phyloP scores from a whole-genome alignment of 1,140 invertebrate species.

The Atopsyche davidsoni region DNA sequence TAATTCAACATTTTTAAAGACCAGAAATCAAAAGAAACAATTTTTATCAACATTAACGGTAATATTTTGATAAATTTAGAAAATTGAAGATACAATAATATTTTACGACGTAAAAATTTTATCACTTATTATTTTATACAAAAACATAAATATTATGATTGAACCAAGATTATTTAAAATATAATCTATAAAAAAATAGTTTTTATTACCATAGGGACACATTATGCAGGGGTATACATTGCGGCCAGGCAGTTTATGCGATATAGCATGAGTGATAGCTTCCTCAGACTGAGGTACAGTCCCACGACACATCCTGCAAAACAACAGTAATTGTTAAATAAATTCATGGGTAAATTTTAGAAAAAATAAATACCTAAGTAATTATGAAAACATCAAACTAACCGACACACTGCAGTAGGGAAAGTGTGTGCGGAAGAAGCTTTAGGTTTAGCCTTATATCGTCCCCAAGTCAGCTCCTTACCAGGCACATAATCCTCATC shows the following conservation, averaged over 20 bases:
- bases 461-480: constrained; percentile 11
- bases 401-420: too few relatives aligned
- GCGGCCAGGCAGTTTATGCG: constrained; percentile 14
- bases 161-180: too few relatives aligned
- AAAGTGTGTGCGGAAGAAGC: too few relatives aligned
- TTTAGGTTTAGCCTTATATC: constrained; percentile 6
- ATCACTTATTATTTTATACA: too few relatives aligned
- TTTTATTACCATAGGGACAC: constrained; percentile 27
- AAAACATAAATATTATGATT: too few relatives aligned
- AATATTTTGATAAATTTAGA: too few relatives aligned
- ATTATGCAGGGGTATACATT: constrained; percentile 26
- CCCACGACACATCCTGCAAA: constrained; percentile 22
- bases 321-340: constrained; percentile 5
- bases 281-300: not conserved
- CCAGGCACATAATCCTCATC: constrained; percentile 19
- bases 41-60: too few relatives aligned
- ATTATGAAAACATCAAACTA: too few relatives aligned
- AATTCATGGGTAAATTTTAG: not conserved
- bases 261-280: constrained; percentile 18
- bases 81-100: too few relatives aligned
- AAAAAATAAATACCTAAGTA: not conserved
- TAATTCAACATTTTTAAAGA: not conserved
- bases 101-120: too few relatives aligned
- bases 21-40: not conserved
- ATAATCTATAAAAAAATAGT: too few relatives aligned